Conservation (phyloP, 2,113 vertebrate species). For the Python bivittatus region DNA sequence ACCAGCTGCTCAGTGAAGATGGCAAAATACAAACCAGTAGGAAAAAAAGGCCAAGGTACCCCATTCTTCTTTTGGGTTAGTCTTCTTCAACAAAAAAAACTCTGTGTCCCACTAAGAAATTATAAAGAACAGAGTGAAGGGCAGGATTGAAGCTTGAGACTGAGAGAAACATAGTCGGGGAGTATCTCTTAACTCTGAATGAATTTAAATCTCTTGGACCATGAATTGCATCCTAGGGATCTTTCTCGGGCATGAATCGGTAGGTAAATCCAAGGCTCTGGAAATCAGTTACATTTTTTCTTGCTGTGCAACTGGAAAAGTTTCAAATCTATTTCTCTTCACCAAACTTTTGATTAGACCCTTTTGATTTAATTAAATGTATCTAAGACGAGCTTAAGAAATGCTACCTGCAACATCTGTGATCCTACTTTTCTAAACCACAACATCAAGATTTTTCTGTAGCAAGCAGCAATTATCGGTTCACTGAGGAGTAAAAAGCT, state of each 20-base stretch:
- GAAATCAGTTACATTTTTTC: not conserved
- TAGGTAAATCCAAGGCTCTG: not conserved
- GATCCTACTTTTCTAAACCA: not conserved
- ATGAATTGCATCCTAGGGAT: not conserved
- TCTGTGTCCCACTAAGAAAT: no score
- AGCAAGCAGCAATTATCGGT: not conserved
- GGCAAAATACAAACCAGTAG: no score
- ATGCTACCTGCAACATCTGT: constrained; percentile 5
- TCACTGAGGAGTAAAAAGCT: constrained; percentile 11
- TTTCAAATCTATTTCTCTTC: not conserved
- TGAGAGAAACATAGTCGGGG: no score
- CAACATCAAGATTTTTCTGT: not conserved
- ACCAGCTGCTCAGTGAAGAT: no score
- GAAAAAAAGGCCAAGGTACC: no score
- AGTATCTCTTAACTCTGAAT: no score
- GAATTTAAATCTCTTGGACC: no score
- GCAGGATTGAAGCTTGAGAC: no score
- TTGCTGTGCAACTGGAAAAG: not conserved
- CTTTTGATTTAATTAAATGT: constrained; percentile 24
- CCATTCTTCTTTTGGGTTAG: no score
- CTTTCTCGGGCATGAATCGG: not conserved
- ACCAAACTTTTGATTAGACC: constrained; percentile 22
- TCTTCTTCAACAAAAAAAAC: no score
- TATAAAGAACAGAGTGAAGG: no score
- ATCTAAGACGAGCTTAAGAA: not conserved